These are phyloP conservation scores for Holcopasites calliopsidis DNA, from an alignment of 1,140 invertebrate genomes.

Conservation along the genomic window DNA sequence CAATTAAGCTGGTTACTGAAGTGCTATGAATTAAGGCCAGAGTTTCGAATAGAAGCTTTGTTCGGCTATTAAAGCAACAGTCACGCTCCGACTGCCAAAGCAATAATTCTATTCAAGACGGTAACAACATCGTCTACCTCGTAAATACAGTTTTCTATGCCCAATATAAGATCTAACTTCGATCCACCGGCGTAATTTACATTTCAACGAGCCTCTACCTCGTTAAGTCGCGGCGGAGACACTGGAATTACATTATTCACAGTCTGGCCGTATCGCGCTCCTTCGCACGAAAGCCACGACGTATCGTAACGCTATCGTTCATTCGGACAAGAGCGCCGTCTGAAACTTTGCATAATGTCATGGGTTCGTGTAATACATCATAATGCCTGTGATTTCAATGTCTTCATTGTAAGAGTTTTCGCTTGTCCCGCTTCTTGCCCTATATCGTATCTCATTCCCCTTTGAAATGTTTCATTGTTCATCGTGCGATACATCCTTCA, in stretches of 20 bases:
- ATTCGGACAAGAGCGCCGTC: background rate
- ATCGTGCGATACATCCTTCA: no score
- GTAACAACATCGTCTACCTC: constrained; percentile 13
- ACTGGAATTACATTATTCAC: constrained; percentile 17
- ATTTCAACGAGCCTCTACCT: constrained; percentile 15
- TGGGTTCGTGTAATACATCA: background rate
- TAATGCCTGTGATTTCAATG: background rate
- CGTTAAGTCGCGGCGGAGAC: constrained; percentile 17
- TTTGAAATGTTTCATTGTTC: background rate
- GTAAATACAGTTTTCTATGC: constrained; percentile 25
- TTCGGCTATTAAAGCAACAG: background rate
- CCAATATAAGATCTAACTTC: constrained; percentile 16
- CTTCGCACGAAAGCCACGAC: background rate
- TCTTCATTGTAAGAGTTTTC: background rate
- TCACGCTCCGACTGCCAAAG: background rate
- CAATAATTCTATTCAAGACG: constrained; percentile 8
- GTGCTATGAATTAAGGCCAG: background rate
- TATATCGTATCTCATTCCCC: background rate
- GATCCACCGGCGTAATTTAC: constrained; percentile 19
- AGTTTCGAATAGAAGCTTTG: background rate
- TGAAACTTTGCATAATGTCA: background rate
- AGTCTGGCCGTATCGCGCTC: background rate
- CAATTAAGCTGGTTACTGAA: background rate
- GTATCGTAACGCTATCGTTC: constrained; percentile 11
- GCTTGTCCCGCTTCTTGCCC: background rate